A percentile compares a stretch with the other conserved stretches of the same genome.
phyloP scores from a whole-genome alignment of 2,113 vertebrate species.

The Excalfactoria chinensis region DNA sequence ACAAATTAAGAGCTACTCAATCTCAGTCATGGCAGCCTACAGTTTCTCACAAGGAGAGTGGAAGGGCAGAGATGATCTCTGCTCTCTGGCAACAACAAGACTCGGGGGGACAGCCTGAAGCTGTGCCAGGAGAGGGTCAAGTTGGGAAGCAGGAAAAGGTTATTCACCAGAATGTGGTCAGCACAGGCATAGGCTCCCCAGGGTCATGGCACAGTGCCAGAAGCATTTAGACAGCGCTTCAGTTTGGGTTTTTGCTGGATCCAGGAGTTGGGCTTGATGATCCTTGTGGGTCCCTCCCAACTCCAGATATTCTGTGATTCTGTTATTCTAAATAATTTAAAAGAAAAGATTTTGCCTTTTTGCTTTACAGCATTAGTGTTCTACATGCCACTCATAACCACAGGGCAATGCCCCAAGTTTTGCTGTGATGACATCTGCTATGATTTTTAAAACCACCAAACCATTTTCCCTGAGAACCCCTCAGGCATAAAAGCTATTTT shows the following conservation, averaged over 20 bases:
- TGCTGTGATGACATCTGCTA: constrained; percentile 11
- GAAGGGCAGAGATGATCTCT: not conserved
- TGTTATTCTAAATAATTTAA: not conserved
- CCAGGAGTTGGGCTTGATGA: not conserved
- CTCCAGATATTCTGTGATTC: not conserved
- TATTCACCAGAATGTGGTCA: not conserved
- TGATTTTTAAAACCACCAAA: constrained; percentile 21
- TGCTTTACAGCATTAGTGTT: not conserved
- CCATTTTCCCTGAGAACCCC: constrained; percentile 29
- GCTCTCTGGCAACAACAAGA: not conserved
- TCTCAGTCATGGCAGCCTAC: not conserved
- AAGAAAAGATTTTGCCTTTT: not conserved
- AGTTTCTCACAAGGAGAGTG: not conserved
- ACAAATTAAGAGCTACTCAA: not conserved
- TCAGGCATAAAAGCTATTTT: constrained; percentile 55
- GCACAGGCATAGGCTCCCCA: not conserved
- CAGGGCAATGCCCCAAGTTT: not conserved
- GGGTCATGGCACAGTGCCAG: not conserved
- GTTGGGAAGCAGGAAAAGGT: not conserved
- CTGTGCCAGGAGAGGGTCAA: not conserved
- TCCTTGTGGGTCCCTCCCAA: not conserved
- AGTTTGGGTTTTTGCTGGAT: not conserved
- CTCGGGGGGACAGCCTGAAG: not conserved
- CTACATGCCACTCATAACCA: not conserved
- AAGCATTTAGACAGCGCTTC: not conserved